Evolutionary conservation across 2,888 invertebrate species (phyloP).

Genomic region (Xestia xanthographa): DNA sequence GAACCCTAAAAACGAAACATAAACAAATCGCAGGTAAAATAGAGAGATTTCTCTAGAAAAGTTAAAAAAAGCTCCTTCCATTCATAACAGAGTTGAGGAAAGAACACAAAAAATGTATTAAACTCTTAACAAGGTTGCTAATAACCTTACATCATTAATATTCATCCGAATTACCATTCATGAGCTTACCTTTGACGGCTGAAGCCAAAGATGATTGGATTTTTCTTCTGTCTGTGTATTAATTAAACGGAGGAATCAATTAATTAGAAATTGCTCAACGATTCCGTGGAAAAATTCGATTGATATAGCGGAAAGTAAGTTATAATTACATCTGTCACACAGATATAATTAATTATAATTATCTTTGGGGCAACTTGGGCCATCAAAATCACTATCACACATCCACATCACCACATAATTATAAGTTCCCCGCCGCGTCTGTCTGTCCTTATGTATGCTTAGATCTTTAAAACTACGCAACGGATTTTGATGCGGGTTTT

Average conservation of each 20-base stretch:
- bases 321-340: not conserved
- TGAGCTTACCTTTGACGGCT: conserved; percentile 45
- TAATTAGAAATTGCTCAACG: conserved; percentile 26
- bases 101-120: conserved; percentile 50
- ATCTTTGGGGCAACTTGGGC: not conserved
- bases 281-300: not conserved
- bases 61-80: conserved; percentile 1
- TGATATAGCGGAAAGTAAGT: not conserved
- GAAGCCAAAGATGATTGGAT: conserved; percentile 50
- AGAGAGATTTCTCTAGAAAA: conserved; percentile 15
- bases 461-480: too few relatives aligned
- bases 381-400: too few relatives aligned
- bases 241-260: conserved; percentile 41
- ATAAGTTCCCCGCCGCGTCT: too few relatives aligned
- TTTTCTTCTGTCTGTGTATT: conserved; percentile 44
- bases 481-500: too few relatives aligned
- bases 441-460: too few relatives aligned
- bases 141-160: conserved; percentile 61
- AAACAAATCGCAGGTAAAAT: conserved; percentile 12
- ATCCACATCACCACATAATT: too few relatives aligned
- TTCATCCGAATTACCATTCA: conserved; percentile 64
- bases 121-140: conserved; percentile 56
- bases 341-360: conserved; percentile 22
- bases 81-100: conserved; percentile 41
- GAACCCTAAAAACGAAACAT: not conserved